Percentiles rank a stretch among this genome's conserved stretches.
Evolutionary conservation across 2,888 invertebrate species (phyloP).

Genomic region (Lasioglossum vierecki): DNA sequence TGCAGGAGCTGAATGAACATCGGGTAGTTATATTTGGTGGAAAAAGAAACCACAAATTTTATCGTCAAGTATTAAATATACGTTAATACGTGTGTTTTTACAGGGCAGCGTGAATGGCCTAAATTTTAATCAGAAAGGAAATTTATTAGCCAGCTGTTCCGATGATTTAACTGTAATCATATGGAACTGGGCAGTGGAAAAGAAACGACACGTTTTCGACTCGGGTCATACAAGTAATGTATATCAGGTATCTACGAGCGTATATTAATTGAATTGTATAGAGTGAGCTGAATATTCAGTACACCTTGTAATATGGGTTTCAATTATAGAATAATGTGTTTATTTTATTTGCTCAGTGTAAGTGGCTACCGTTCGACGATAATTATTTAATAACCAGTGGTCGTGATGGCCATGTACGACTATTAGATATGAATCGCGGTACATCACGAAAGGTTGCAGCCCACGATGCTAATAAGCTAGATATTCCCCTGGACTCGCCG

Average conservation of each 20-base stretch:
- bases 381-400: conserved; percentile 95
- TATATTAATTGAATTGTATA: background rate
- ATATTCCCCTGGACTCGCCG: conserved; percentile 90
- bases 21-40: conserved; percentile 75
- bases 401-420: conserved; percentile 93
- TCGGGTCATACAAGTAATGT: conserved; percentile 95
- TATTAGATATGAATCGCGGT: conserved; percentile 85
- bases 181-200: conserved; percentile 95
- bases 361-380: conserved; percentile 92
- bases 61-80: background rate
- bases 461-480: conserved; percentile 93
- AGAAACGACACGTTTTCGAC: conserved; percentile 88
- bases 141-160: conserved; percentile 93
- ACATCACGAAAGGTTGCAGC: conserved; percentile 87
- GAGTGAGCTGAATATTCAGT: background rate
- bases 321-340: conserved; percentile 9
- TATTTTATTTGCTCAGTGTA: conserved; percentile 85
- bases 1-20: conserved; percentile 91
- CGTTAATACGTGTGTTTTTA: conserved; percentile 24
- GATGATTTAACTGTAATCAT: conserved; percentile 94
- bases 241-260: conserved; percentile 89
- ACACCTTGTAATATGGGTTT: background rate
- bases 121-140: conserved; percentile 93
- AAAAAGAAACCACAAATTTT: background rate
- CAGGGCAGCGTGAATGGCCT: conserved; percentile 96